Base-by-base conservation (phyloP, 2,888 invertebrate genomes). In the Dicycla oo region DNA sequence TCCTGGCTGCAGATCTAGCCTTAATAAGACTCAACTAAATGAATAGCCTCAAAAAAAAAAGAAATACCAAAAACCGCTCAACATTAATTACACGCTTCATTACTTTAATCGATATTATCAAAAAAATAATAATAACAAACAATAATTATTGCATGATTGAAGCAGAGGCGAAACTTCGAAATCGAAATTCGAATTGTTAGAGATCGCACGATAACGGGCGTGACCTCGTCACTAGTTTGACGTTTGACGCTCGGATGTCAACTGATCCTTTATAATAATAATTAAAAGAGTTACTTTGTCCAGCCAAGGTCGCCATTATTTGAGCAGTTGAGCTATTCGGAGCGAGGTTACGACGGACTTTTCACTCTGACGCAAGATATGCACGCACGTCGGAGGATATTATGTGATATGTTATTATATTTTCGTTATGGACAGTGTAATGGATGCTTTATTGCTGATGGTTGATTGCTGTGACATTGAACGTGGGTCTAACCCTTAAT, bases 201-300 rank as follows among this genome's bases (percentile, higher is more conserved):
- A 75, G 84, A 85, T 86, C 80, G 70, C 69, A 40, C 77, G 86
- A 86, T 86, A 86, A 61, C 70, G 43, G 64, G 45, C 51, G 67
- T 76, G 89, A 88, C 91, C 91, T 91, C 88, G 90, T 81, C 82
- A 80, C 66, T 73, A 47, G 53, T 43, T 62, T 75, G 81, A 75
- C 69, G 78, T 62, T 69, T 73, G 92, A 91, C 92, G 91, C 88
- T 86, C 88, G 87, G 94, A 93, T 95, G 95, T 93, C 93, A 93
- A 91, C 92, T 88, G 90, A 92, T 91, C 90, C 89, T 91, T 91
- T 91, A 92, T 91, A 89, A 92, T 92, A 91, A 92, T 93, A 94
- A 93, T 94, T 93, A 94, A 93, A 93, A 92, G 91, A 91, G 91
- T 89, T 90, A 92, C 91, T 91, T 91, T 91, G 91, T 88, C 88